These are phyloP conservation scores for Cyprinodon brontotheroides DNA, from an alignment of 2,113 vertebrate genomes.

Conservation along the genomic window DNA sequence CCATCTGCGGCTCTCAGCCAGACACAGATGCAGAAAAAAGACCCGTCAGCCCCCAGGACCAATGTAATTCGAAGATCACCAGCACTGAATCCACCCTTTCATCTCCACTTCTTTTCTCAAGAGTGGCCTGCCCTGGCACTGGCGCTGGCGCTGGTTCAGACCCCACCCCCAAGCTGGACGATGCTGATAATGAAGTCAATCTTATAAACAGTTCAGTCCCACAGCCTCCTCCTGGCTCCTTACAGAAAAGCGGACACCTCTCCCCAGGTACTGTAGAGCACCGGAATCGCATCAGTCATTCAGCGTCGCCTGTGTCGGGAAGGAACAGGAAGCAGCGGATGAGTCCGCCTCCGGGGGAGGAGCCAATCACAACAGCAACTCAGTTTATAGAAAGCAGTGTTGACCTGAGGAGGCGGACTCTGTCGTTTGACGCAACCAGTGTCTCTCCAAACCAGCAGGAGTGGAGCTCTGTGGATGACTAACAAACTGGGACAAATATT, in stretches of 20 bases:
- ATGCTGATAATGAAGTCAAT: conserved; percentile 83
- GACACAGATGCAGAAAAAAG: conserved; percentile 26
- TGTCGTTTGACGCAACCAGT: conserved; percentile 86
- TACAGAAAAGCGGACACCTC: conserved; percentile 64
- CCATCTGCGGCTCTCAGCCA: conserved; percentile 28
- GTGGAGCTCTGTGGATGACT: conserved; percentile 70
- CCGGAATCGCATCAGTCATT: conserved; percentile 65
- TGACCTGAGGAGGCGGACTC: conserved; percentile 86
- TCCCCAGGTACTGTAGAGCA: conserved; percentile 66
- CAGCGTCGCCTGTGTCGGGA: conserved; percentile 76
- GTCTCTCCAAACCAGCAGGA: conserved; percentile 84
- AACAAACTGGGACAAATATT: conserved; percentile 58
- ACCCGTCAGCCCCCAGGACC: conserved; percentile 27
- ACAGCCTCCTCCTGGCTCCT: conserved; percentile 76
- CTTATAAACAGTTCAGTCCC: conserved; percentile 83
- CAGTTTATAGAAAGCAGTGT: conserved; percentile 78
- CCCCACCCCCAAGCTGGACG: conserved; percentile 66
- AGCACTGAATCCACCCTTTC: conserved; percentile 36
- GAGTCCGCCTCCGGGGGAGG: conserved; percentile 87
- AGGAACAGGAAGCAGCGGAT: conserved; percentile 88
- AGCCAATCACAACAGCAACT: conserved; percentile 62
- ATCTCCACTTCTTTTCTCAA: conserved; percentile 51
- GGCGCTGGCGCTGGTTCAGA: conserved; percentile 11
- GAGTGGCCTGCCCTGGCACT: conserved; percentile 17
- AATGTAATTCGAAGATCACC: conserved; percentile 41